Percentiles rank a stretch among this genome's conserved stretches.
phyloP scores from a whole-genome alignment of 1,140 invertebrate species.

The Gryllus bimaculatus region DNA sequence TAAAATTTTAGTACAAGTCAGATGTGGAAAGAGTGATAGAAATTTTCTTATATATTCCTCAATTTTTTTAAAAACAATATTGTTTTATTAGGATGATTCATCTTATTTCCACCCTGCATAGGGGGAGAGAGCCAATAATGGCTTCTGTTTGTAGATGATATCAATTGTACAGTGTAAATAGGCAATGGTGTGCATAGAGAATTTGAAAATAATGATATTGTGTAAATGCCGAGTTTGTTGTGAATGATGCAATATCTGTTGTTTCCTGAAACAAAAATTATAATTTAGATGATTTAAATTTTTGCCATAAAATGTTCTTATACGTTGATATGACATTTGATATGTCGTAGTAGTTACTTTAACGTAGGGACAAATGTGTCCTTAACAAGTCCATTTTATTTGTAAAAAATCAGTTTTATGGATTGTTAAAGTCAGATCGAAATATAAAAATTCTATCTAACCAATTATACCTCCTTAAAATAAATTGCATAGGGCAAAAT shows the following conservation, averaged over 20 bases:
- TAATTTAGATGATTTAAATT: not conserved
- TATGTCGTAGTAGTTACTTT: not conserved
- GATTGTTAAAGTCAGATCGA: not conserved
- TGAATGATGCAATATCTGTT: not conserved
- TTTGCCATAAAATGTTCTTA: not conserved
- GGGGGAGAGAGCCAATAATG: not conserved
- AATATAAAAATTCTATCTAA: not conserved
- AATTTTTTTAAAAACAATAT: not conserved
- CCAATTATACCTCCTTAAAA: too few relatives aligned
- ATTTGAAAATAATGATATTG: not conserved
- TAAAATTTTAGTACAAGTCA: not conserved
- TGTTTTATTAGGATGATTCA: not conserved
- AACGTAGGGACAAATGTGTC: too few relatives aligned
- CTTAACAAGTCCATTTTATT: too few relatives aligned
- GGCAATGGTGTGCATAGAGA: not conserved
- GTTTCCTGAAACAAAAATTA: not conserved
- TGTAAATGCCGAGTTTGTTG: not conserved
- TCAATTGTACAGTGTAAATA: constrained; percentile 1
- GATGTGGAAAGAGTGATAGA: not conserved
- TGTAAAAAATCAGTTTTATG: not conserved
- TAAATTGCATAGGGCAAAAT: too few relatives aligned
- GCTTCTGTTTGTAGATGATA: not conserved
- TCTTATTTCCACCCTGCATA: not conserved
- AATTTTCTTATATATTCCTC: not conserved
- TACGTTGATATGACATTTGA: not conserved